Evolutionary conservation across 2,797 vertebrate genomes (phyloP), one percentile per base, ranked within the genome.

Genomic region (Tragopan temminckii): DNA sequence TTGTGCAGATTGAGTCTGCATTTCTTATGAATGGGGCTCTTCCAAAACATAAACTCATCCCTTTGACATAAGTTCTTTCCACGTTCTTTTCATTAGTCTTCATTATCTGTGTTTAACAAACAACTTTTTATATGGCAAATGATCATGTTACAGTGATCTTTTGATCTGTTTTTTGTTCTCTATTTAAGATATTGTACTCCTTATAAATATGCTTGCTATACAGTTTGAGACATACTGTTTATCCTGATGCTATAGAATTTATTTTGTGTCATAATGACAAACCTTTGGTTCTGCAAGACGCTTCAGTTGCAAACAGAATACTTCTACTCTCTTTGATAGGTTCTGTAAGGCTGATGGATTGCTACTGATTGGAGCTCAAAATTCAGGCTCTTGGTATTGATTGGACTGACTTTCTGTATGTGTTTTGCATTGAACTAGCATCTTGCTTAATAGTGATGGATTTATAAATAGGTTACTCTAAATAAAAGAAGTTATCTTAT

Each of bases 401-500:
- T 29, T 50, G 66, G 11, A 2, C 66, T 70, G 68, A 78, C 64
- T 87, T 90, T 91, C 78, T 85, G 42, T 85, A 27, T 50, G 69
- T 67, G 52, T 57, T 93, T 89, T 90, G 53, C 76, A 77, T 72
- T 80, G 79, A 94, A 35, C 67, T 80, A 74, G 66, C 17, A 20
- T 85, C 80, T 71, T 75, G 43, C 85, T 92, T 95, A 88, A 85
- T 68, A 66, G 66, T 96, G 93, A 93, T 69, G 76, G 89, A 91
- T 92, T 95, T 85, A 81, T 63, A 81, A 79, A 89, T 38, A 80
- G 40, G 55, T 66, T 76, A 36, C 53, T 90, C 66, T 59, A 89
- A 94, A 88, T 69, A 85, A 82, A 93, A 89, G 17, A 80, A 78
- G 81, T 79, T 66, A 55, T 82, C 33, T 91, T 57, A 17, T 63